These are phyloP conservation scores for Lissocephala sabroskyi DNA, from an alignment of 2,888 invertebrate genomes.

Conservation along the genomic window DNA sequence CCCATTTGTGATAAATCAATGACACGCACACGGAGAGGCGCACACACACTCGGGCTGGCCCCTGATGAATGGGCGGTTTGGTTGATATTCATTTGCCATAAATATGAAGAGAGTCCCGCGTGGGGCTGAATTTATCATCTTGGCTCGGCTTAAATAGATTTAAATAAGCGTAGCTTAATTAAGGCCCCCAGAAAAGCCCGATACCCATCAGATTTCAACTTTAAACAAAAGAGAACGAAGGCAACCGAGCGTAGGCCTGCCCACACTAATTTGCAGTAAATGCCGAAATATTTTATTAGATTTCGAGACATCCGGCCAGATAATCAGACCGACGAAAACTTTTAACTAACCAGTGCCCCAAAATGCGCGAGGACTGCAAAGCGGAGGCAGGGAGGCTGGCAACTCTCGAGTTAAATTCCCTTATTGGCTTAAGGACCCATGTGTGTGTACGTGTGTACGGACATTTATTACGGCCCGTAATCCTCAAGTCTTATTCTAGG, in stretches of 20 bases:
- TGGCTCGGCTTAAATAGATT: conserved; percentile 29
- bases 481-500: conserved; percentile 39
- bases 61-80: conserved; percentile 38
- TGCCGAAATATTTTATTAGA: conserved; percentile 44
- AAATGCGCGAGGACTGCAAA: too few relatives aligned
- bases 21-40: conserved; percentile 23
- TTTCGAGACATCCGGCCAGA: conserved; percentile 31
- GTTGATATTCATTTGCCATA: conserved; percentile 40
- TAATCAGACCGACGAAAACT: conserved; percentile 35
- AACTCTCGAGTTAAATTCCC: background rate
- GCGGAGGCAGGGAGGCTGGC: too few relatives aligned
- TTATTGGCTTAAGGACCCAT: background rate
- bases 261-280: conserved; percentile 29
- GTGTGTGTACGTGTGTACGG: conserved; percentile 28
- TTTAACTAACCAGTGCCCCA: too few relatives aligned
- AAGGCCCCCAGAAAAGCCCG: conserved; percentile 27
- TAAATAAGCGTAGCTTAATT: conserved; percentile 36
- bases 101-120: too few relatives aligned
- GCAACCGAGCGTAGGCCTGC: conserved; percentile 13
- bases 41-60: conserved; percentile 3
- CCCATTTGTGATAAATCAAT: conserved; percentile 54
- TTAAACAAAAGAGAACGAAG: conserved; percentile 2
- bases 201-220: conserved; percentile 22
- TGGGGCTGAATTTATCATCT: conserved; percentile 26
- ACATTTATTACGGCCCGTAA: conserved; percentile 54